phyloP scores from a whole-genome alignment of 2,113 vertebrate species.

The Panurus biarmicus region DNA sequence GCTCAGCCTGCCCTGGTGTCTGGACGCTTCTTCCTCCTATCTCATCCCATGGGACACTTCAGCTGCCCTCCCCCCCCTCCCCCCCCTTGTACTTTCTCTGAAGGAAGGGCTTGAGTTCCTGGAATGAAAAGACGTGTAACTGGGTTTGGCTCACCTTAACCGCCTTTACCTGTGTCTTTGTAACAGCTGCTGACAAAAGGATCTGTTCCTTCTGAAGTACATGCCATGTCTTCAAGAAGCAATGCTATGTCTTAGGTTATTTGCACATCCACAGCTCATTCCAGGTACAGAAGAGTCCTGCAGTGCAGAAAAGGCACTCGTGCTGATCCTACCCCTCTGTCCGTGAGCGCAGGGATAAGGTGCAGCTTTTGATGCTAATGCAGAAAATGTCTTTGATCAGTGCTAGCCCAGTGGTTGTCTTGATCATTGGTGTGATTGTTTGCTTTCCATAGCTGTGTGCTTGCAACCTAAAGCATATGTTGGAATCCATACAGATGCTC shows the following conservation, averaged over 20 bases:
- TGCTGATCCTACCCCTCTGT: neutral
- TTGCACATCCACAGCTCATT: neutral
- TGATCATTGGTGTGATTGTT: neutral
- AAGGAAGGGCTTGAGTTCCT: neutral
- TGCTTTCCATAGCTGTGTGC: neutral
- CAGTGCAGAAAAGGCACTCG: neutral
- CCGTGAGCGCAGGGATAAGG: neutral
- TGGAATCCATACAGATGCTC: neutral
- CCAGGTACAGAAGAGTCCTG: neutral
- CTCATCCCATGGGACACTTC: neutral
- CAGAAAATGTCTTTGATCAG: neutral
- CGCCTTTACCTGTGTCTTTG: neutral
- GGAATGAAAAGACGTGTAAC: neutral
- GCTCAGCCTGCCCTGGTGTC: neutral
- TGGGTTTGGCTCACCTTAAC: neutral
- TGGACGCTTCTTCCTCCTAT: neutral
- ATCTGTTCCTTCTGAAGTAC: neutral
- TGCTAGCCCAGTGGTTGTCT: neutral
- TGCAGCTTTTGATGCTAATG: neutral
- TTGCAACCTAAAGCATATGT: neutral
- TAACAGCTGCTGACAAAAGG: neutral
- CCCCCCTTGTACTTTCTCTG: rapidly evolving
- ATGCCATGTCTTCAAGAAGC: rapidly evolving
- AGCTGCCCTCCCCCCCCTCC: neutral
- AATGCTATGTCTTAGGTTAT: neutral